Evolutionary conservation across 2,113 vertebrate species (phyloP).

Genomic region (Piprites chloris): DNA sequence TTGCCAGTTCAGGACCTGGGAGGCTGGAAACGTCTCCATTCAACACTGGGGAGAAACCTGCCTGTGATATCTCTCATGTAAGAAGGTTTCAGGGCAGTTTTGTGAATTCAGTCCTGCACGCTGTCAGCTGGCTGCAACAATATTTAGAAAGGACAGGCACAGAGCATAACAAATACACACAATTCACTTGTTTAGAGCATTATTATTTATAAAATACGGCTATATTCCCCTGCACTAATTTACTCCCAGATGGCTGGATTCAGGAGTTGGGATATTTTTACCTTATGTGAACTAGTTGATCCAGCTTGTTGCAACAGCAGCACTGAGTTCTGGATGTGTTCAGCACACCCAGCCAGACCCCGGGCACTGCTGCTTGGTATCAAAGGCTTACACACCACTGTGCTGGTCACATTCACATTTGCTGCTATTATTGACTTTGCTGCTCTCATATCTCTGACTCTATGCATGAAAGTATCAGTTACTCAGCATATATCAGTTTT

Average conservation of each 20-base stretch:
- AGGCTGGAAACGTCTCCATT: conserved; percentile 65
- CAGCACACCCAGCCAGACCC: neutral
- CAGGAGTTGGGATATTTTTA: neutral
- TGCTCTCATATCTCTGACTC: neutral
- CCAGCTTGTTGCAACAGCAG: neutral
- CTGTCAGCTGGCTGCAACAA: neutral
- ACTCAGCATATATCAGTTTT: neutral
- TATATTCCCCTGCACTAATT: neutral
- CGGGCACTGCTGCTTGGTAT: neutral
- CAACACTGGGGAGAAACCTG: conserved; percentile 27
- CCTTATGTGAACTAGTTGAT: neutral
- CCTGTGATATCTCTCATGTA: neutral
- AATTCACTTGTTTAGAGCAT: neutral
- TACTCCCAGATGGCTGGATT: neutral
- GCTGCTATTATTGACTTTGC: neutral
- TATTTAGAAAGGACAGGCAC: neutral
- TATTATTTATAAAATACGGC: neutral
- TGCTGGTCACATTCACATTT: neutral
- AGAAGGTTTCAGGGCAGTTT: conserved; percentile 15
- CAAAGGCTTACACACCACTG: neutral
- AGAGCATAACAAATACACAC: neutral
- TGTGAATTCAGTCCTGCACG: neutral
- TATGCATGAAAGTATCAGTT: neutral
- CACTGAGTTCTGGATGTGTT: neutral
- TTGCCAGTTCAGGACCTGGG: conserved; percentile 73